Evolutionary conservation across 1,140 invertebrate species (phyloP).

Genomic region (Drosophila insularis): DNA sequence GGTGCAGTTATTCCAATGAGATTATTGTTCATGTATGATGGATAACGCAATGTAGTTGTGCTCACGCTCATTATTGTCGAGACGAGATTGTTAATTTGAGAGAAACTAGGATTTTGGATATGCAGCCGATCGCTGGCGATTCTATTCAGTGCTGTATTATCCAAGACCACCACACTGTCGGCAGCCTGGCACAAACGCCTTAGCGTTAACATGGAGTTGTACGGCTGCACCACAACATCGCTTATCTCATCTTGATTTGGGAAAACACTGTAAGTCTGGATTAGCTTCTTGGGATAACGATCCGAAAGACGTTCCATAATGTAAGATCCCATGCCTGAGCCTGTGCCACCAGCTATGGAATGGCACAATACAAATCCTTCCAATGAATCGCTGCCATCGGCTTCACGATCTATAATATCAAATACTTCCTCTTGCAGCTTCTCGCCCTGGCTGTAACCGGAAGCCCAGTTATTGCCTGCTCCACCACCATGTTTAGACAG

Average conservation of each 20-base stretch:
- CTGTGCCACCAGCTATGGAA: constrained; percentile 99
- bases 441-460: constrained; percentile 96
- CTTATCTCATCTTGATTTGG: constrained; percentile 99
- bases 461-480: constrained; percentile 99
- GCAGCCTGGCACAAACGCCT: constrained; percentile 97
- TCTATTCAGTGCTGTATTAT: constrained; percentile 97
- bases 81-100: constrained; percentile 98
- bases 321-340: constrained; percentile 98
- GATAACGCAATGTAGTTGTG: constrained; percentile 97
- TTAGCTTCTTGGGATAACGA: constrained; percentile 98
- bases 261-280: constrained; percentile 99
- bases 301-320: constrained; percentile 96
- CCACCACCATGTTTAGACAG: constrained; percentile 98
- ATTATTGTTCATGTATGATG: constrained; percentile 99
- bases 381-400: constrained; percentile 99
- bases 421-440: constrained; percentile 98
- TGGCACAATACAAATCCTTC: constrained; percentile 99
- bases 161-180: constrained; percentile 98
- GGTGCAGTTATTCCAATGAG: constrained; percentile 97
- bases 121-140: constrained; percentile 98
- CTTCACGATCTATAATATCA: constrained; percentile 99
- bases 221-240: constrained; percentile 99
- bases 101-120: constrained; percentile 96
- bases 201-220: constrained; percentile 98
- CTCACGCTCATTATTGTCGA: constrained; percentile 99